Evolutionary conservation across 2,888 invertebrate genomes (phyloP).

Genomic region (Ochropacha duplaris): DNA sequence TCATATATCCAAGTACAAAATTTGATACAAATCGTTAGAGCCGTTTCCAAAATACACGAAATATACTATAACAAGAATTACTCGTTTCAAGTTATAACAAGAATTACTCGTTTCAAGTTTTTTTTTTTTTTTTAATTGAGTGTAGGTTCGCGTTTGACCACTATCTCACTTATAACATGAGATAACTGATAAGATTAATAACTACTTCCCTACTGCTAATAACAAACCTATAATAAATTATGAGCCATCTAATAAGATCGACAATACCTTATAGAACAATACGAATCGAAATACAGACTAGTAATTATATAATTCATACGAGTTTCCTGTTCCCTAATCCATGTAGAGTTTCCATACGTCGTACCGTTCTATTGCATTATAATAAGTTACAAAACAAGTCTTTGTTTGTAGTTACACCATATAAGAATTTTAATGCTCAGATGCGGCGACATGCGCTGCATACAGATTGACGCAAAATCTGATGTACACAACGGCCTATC

Average conservation of each 20-base stretch:
- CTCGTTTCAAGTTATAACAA: too few relatives aligned
- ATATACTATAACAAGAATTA: too few relatives aligned
- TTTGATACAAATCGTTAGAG: too few relatives aligned
- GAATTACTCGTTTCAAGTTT: too few relatives aligned
- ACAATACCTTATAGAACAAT: constrained; percentile 16
- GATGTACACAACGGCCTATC: not conserved
- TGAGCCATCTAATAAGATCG: constrained; percentile 7
- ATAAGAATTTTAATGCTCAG: constrained; percentile 11
- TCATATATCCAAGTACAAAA: too few relatives aligned
- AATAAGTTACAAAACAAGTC: constrained; percentile 23
- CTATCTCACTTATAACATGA: too few relatives aligned
- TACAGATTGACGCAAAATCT: not conserved
- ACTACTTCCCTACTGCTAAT: not conserved
- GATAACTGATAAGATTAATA: too few relatives aligned
- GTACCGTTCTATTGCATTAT: constrained; percentile 14
- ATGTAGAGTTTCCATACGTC: constrained; percentile 25
- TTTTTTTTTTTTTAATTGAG: too few relatives aligned
- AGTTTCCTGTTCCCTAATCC: constrained; percentile 46
- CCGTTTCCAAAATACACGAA: too few relatives aligned
- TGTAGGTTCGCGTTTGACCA: too few relatives aligned
- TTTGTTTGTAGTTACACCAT: constrained; percentile 15
- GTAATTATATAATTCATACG: constrained; percentile 45
- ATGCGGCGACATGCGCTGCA: not conserved
- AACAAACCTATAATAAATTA: not conserved
- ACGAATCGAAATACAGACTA: constrained; percentile 12